These are phyloP conservation scores for Sepioteuthis lessoniana DNA, from an alignment of 2,888 invertebrate genomes.

Conservation along the genomic window DNA sequence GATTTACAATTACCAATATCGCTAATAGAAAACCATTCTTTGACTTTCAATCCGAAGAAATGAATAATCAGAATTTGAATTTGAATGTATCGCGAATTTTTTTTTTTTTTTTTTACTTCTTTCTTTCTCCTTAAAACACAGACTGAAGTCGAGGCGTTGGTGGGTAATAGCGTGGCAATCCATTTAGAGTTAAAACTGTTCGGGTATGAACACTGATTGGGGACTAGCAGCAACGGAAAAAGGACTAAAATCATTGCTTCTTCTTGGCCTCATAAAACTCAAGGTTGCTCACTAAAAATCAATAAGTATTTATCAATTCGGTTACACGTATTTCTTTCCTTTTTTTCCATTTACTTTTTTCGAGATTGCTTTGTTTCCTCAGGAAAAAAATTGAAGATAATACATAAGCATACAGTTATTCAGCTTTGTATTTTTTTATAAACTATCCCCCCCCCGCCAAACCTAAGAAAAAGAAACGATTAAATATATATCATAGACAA, in stretches of 20 bases:
- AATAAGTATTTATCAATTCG: neutral
- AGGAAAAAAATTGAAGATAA: neutral
- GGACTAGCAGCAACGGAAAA: neutral
- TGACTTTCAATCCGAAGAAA: too few relatives aligned
- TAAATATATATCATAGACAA: neutral
- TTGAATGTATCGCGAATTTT: too few relatives aligned
- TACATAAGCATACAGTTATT: neutral
- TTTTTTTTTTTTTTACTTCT: too few relatives aligned
- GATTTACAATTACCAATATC: too few relatives aligned
- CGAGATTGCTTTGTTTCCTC: too few relatives aligned
- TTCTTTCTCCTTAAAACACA: too few relatives aligned
- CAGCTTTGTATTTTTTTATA: neutral
- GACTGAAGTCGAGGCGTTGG: too few relatives aligned
- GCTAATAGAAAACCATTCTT: too few relatives aligned
- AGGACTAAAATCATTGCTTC: neutral
- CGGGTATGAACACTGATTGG: neutral
- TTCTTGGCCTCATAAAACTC: neutral
- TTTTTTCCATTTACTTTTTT: rapidly evolving
- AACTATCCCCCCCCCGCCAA: too few relatives aligned
- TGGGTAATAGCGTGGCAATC: too few relatives aligned
- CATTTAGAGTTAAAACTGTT: too few relatives aligned
- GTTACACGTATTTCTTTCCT: neutral
- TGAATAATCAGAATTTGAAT: too few relatives aligned
- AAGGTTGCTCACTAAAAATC: neutral
- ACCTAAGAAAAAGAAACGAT: neutral